Evolutionary conservation across 1,140 invertebrate species (phyloP).

Genomic region (Eriocheir sinensis): DNA sequence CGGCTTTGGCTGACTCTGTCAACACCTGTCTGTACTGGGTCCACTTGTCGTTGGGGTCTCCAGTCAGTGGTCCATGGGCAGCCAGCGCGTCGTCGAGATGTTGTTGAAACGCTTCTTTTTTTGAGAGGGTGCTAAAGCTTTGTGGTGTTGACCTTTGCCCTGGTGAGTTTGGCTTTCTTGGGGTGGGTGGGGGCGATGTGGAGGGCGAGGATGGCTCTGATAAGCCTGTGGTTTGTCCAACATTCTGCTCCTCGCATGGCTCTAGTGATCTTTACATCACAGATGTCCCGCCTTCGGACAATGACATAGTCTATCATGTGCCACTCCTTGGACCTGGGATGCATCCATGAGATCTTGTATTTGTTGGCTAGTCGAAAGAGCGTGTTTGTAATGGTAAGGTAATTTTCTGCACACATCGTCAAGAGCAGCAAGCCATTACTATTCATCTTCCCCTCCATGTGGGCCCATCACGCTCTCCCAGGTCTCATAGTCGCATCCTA

Average conservation of each 20-base stretch:
- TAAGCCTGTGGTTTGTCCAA: constrained; percentile 27
- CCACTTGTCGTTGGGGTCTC: too few relatives aligned
- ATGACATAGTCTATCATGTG: constrained; percentile 55
- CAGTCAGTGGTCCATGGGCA: too few relatives aligned
- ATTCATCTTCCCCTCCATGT: constrained; percentile 2
- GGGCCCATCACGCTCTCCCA: background rate
- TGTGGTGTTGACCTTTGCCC: too few relatives aligned
- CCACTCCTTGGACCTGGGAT: constrained; percentile 47
- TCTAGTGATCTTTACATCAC: constrained; percentile 48
- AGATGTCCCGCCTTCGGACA: background rate
- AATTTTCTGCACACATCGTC: constrained; percentile 19
- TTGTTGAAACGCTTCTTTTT: too few relatives aligned
- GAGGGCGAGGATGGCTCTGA: background rate
- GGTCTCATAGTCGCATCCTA: background rate
- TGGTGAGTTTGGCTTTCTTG: too few relatives aligned
- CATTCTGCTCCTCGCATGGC: constrained; percentile 43
- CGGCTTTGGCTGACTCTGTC: background rate
- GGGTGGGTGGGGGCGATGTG: too few relatives aligned
- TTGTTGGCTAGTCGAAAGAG: constrained; percentile 39
- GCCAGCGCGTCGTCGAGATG: too few relatives aligned
- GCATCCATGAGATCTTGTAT: constrained; percentile 63
- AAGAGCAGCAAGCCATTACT: constrained; percentile 55
- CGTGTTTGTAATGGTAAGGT: constrained; percentile 51
- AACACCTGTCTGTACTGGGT: too few relatives aligned
- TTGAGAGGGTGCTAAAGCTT: too few relatives aligned